A percentile compares a stretch with the other conserved stretches of the same genome.
These are phyloP conservation scores for Peribatodes rhomboidaria DNA, from an alignment of 2,888 invertebrate genomes.

Conservation along the genomic window DNA sequence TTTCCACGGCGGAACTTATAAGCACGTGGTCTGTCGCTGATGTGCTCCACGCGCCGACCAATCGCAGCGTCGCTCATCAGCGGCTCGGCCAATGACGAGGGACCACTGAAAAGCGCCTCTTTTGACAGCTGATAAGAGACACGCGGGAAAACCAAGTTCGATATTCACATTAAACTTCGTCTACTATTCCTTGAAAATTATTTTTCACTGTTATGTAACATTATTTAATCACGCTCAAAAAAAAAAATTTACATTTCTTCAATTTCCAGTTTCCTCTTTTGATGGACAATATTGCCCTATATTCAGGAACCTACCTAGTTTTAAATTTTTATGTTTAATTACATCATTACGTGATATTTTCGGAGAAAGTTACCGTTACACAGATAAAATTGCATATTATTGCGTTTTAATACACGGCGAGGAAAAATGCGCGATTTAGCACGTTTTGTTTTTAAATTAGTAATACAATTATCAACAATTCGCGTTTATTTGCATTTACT, in stretches of 20 bases:
- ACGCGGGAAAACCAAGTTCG: conserved; percentile 48
- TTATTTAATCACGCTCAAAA: too few relatives aligned
- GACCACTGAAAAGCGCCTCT: conserved; percentile 75
- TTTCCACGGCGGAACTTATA: conserved; percentile 76
- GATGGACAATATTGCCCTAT: conserved; percentile 12
- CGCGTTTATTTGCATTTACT: conserved; percentile 42
- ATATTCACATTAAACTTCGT: conserved; percentile 36
- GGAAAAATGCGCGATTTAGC: conserved; percentile 41
- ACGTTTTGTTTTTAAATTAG: conserved; percentile 43
- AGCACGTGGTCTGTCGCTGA: conserved; percentile 84
- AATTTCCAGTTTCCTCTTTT: neutral
- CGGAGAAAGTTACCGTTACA: conserved; percentile 29
- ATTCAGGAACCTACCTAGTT: neutral
- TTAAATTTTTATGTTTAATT: conserved; percentile 13
- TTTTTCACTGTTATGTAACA: neutral
- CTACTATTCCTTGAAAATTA: neutral
- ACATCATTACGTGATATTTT: conserved; percentile 31
- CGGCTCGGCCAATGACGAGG: conserved; percentile 68
- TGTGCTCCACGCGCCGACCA: conserved; percentile 74
- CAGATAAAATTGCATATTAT: conserved; percentile 34
- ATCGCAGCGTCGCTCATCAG: conserved; percentile 77
- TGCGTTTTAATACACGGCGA: conserved; percentile 28
- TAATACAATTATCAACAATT: conserved; percentile 39
- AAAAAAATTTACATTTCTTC: too few relatives aligned
- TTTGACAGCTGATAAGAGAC: conserved; percentile 82